Conservation (phyloP, 2,113 vertebrate species). For the Tragelaphus strepsiceros region DNA sequence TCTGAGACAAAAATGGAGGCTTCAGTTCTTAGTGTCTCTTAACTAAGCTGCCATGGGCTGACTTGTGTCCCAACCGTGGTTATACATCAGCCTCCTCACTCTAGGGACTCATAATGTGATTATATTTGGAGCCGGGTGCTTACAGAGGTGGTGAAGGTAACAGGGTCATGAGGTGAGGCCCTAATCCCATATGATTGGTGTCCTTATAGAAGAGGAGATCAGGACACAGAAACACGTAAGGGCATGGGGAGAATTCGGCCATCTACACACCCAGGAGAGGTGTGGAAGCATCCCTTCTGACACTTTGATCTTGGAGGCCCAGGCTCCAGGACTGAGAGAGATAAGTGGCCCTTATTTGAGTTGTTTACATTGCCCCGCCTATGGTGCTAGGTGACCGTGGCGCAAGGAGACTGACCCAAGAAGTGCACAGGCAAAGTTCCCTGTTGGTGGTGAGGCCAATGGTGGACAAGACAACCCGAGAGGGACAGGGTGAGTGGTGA, state of each 20-base stretch:
- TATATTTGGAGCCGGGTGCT: background rate
- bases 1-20: rapidly evolving
- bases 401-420: rapidly evolving
- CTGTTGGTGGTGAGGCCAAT: background rate
- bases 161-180: background rate
- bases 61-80: no score
- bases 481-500: rapidly evolving
- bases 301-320: background rate
- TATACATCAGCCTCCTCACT: no score
- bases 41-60: background rate
- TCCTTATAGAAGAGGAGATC: background rate
- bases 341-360: rapidly evolving
- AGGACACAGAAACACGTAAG: background rate
- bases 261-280: background rate
- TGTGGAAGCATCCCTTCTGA: no score
- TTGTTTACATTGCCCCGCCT: rapidly evolving
- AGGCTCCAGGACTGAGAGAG: background rate
- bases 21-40: background rate
- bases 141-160: background rate
- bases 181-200: background rate
- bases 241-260: background rate
- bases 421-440: no score
- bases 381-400: rapidly evolving
- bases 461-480: background rate
- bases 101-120: background rate